Base-by-base conservation (phyloP, 2,888 invertebrate species). In the Metacarcinus magister region DNA sequence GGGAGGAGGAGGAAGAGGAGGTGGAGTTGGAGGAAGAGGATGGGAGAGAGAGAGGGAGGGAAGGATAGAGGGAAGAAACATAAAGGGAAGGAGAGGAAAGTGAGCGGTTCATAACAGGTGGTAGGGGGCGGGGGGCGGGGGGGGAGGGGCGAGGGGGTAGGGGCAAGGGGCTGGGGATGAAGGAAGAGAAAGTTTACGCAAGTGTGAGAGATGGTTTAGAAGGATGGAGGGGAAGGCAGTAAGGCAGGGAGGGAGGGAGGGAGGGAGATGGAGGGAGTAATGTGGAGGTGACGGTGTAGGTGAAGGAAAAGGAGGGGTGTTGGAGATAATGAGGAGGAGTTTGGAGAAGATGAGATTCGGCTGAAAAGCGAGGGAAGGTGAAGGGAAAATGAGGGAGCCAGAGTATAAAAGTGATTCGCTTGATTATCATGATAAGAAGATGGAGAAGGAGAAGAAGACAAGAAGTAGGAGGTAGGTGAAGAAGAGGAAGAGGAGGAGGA, bases 271-370 rank as follows among this genome's bases (percentile, higher is more conserved):
- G 10, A 13, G 32, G 3, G 82, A 13, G 82, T 32, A 75, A n/a
- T 75, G 75, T 75, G 75, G 32, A 82, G 82, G 82, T 82, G 82
- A 82, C 82, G 82, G 82, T 32, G 82, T 82, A 82, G 82, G 82
- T 82, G 82, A 82, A 32, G 82, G 82, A 32, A 82, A 82, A 32
- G 32, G 23, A 32, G 32, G 32, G 82, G 82, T 82, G 82, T 82
- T 82, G 82, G 82, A 82, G 32, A 82, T 82, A 82, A 82, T 82
- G 82, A 82, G 82, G 23, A 82, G 82, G 82, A 67, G 67, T 67
- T 82, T 82, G 82, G 82, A 23, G 82, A 32, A 67, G 75, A 93
- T 28, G 93, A 60, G 54, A 67, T 67, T 67, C 67, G n/a, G 67
- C 67, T 67, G 67, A 67, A 67, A 67, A 23, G 67, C 67, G 67